Evolutionary conservation across 92 coral and sea anemone genomes (phyloP).

Genomic region (Desmophyllum pertusum): DNA sequence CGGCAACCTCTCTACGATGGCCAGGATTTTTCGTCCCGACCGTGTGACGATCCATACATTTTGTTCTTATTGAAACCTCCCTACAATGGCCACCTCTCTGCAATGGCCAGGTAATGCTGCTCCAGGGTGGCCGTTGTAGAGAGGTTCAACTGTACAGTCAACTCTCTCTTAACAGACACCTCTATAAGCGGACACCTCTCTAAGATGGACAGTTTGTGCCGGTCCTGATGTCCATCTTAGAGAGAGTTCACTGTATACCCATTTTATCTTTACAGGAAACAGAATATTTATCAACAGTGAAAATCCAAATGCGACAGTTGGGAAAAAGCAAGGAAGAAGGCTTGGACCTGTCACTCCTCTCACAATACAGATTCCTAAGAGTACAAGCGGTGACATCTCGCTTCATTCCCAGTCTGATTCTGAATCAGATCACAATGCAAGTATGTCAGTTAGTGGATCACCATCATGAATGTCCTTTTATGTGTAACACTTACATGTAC

Average conservation of each 20-base stretch:
- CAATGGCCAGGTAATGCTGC: too few relatives aligned
- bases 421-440: constrained; percentile 71
- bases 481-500: background rate
- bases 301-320: constrained; percentile 78
- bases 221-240: too few relatives aligned
- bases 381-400: constrained; percentile 72
- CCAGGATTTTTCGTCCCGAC: too few relatives aligned
- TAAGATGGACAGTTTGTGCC: too few relatives aligned
- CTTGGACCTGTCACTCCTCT: constrained; percentile 63
- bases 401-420: constrained; percentile 81
- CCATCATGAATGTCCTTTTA: background rate
- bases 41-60: too few relatives aligned
- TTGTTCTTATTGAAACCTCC: too few relatives aligned
- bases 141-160: too few relatives aligned
- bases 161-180: too few relatives aligned
- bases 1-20: too few relatives aligned
- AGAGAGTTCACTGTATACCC: background rate
- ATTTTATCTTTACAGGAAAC: constrained; percentile 58
- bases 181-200: too few relatives aligned
- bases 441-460: constrained; percentile 47
- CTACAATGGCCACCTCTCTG: too few relatives aligned
- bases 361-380: constrained; percentile 79
- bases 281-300: constrained; percentile 49
- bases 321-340: constrained; percentile 76
- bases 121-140: too few relatives aligned